phyloP scores from a whole-genome alignment of 2,113 vertebrate species.

The Cisticola juncidis region DNA sequence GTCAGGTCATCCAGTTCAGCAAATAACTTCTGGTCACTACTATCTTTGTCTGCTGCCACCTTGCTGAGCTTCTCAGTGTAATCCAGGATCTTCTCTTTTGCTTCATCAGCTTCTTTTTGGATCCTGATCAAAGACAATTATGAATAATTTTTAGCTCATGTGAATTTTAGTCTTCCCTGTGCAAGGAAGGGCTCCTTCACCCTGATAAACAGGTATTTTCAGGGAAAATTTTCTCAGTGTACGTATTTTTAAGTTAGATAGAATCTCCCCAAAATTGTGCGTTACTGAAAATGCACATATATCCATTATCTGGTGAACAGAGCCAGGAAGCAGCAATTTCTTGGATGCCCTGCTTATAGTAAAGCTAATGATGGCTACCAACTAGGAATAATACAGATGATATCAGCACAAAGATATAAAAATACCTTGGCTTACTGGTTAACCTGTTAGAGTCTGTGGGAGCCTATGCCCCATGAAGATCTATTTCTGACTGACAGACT shows the following conservation, averaged over 20 bases:
- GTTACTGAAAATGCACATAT: background rate
- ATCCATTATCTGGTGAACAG: background rate
- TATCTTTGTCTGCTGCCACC: conserved; percentile 78
- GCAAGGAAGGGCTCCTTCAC: background rate
- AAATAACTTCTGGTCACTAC: conserved; percentile 79
- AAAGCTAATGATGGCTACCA: background rate
- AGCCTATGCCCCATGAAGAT: background rate
- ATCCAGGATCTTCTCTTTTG: conserved; percentile 76
- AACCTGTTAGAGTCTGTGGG: background rate
- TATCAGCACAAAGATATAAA: background rate
- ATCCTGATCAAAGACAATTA: conserved; percentile 70
- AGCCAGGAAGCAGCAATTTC: background rate
- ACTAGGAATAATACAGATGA: background rate
- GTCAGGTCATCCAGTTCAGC: conserved; percentile 91
- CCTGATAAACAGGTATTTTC: background rate
- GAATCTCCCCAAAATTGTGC: background rate
- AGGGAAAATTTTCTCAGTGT: background rate
- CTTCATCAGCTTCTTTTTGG: conserved; percentile 75
- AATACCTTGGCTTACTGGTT: background rate
- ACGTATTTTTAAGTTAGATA: background rate
- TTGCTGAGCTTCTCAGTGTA: conserved; percentile 79
- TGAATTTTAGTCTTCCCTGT: background rate
- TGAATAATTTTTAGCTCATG: background rate
- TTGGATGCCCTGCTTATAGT: background rate
- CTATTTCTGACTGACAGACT: background rate